Base-by-base conservation (phyloP, 2,888 invertebrate species). In the Pasiphila rectangulata region DNA sequence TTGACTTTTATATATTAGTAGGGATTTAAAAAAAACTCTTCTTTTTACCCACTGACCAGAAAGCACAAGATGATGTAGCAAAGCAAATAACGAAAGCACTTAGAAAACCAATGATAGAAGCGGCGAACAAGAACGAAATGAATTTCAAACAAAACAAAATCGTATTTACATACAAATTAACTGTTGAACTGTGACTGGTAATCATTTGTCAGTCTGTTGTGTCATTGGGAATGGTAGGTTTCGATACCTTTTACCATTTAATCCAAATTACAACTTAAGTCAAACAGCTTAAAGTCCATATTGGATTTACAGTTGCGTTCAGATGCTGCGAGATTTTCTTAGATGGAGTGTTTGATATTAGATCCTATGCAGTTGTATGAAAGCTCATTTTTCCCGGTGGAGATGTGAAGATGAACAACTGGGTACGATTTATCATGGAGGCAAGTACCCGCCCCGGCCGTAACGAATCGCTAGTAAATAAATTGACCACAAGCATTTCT, bases 381-480 rank as follows among this genome's bases (percentile, higher is more conserved):
- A 43, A 69, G 72, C 64, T 66, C 39, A 0, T 32, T 32, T 17
- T 19, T 2, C 6, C 64, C 37, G 67, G 59, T 77, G 21, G 44
- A 40, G 46, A 35, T 35, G 41, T 42, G 70, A 77, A 78, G 77
- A 83, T 79, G 79, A 83, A 67, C 64, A 76, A 79, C 75, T 76
- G 75, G 61, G 61, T 69, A 76, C 75, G 77, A 87, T 87, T 87
- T 82, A 87, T 87, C 87, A 87, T 85, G 78, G 67, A 64, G 64
- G 64, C 79, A 86, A 86, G 85, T 86, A 85, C 85, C 82, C 86
- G 86, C 87, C 86, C 86, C 76, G 73, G 67, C 78, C 78, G 75
- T 79, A 86, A 84, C 86, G 78, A 86, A 86, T 86, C 76, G 69
- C 79, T 82, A 78, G 84, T 86, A 85, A 85, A 85, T 83, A 86